Evolutionary conservation across 2,888 invertebrate genomes (phyloP), one percentile per base, ranked within the genome.

Genomic region (Drosophila meridiana): DNA sequence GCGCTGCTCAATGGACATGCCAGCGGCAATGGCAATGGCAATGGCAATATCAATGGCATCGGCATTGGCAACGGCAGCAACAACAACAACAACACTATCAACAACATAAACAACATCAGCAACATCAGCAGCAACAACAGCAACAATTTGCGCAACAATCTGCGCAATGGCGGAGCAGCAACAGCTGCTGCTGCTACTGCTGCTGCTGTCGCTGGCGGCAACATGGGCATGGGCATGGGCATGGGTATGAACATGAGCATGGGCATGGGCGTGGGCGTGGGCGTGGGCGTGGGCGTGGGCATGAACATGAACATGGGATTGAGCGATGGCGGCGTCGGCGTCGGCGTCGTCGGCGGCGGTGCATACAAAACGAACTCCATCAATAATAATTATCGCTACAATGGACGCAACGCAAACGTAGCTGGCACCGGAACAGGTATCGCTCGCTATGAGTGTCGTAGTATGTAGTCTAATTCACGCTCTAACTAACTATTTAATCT

Each of bases 351-450:
- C 50, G 45, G 69, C 58, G 77, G 71, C 69, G 84, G 79, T 58
- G 80, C 80, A 60, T 92, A 91, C 75, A 91, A 92, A 82, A 91
- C 92, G 78, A 93, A 92, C 79, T 91, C 90, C 78, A 88, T 92
- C 80, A 93, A 92, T 87, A 93, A 92, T 87, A 93, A 92, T 90
- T 93, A 93, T 85, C 92, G 93, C 82, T 93, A 91, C 91, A 92
- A 91, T 87, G 90, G 91, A 86, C 92, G 93, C 90, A 92, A 77
- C 76, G 76, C 88, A 71, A 84, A 87, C 73, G 71, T 76, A 45
- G 58, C 82, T 56, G 80, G 76, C 80, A 34, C 87, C 76, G 91
- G 87, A 89, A 91, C 93, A 93, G 92, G 92, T 93, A 92, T 85
- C 87, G 89, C 79, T 79, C 82, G 76, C 53, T 63, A 48, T 75